These are phyloP conservation scores for Lycia hirtaria DNA, from an alignment of 2,888 invertebrate genomes.

Conservation along the genomic window DNA sequence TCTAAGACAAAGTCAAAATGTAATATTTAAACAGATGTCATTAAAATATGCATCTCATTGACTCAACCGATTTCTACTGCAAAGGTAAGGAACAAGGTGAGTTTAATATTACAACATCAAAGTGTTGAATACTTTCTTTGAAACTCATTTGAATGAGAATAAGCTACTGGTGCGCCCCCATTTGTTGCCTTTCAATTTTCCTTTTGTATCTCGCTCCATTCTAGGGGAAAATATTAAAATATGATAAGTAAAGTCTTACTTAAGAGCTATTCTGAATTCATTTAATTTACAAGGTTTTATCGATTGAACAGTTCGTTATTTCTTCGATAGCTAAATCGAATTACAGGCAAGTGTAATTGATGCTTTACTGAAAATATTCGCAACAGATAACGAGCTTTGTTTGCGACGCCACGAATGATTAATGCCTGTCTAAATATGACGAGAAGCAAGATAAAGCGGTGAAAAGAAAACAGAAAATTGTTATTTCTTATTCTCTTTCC, in stretches of 20 bases:
- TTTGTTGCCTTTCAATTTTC: conserved; percentile 77
- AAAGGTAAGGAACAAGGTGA: conserved; percentile 50
- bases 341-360: conserved; percentile 24
- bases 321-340: conserved; percentile 28
- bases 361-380: conserved; percentile 38
- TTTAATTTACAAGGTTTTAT: conserved; percentile 32
- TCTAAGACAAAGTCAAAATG: neutral
- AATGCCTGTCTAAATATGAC: conserved; percentile 42
- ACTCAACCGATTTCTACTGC: conserved; percentile 34
- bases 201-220: conserved; percentile 67
- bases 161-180: conserved; percentile 62
- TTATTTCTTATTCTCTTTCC: conserved; percentile 32
- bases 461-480: conserved; percentile 35
- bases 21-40: neutral
- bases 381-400: conserved; percentile 41
- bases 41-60: conserved; percentile 9
- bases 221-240: conserved; percentile 75
- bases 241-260: conserved; percentile 71
- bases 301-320: conserved; percentile 42
- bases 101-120: conserved; percentile 64
- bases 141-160: conserved; percentile 80
- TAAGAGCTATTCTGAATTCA: conserved; percentile 52
- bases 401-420: conserved; percentile 40
- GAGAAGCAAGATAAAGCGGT: conserved; percentile 35
- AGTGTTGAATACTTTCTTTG: conserved; percentile 71